phyloP scores from a whole-genome alignment of 1,140 invertebrate genomes.

The Ericerus pela region DNA sequence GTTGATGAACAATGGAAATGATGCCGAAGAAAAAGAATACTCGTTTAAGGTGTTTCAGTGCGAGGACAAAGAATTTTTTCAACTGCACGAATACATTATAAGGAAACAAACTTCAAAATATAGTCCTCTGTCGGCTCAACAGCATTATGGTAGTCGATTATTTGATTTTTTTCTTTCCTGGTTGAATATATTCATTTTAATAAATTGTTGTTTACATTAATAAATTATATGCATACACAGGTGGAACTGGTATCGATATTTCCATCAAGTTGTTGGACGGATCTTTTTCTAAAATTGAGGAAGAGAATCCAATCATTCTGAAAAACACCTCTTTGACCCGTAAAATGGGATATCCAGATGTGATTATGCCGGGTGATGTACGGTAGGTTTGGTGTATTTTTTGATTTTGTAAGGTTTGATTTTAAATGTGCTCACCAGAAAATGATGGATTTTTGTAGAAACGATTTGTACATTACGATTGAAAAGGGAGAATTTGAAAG shows the following conservation, averaged over 20 bases:
- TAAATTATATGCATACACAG: too few relatives aligned
- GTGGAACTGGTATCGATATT: constrained; percentile 44
- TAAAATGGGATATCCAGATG: constrained; percentile 84
- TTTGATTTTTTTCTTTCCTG: too few relatives aligned
- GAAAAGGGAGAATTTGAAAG: constrained; percentile 81
- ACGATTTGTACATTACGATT: constrained; percentile 84
- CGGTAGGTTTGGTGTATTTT: constrained; percentile 24
- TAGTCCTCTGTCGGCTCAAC: constrained; percentile 55
- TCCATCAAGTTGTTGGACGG: constrained; percentile 58
- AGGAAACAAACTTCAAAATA: constrained; percentile 66
- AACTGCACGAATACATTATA: constrained; percentile 75
- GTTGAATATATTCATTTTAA: too few relatives aligned
- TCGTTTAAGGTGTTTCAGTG: constrained; percentile 64
- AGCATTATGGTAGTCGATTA: constrained; percentile 45
- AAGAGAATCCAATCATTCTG: constrained; percentile 61
- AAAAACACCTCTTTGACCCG: constrained; percentile 70
- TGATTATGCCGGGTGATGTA: constrained; percentile 89
- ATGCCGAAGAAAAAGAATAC: constrained; percentile 47
- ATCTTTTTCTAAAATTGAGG: constrained; percentile 50
- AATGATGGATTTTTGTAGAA: constrained; percentile 36
- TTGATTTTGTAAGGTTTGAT: neutral
- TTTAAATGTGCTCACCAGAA: neutral
- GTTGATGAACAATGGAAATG: constrained; percentile 2
- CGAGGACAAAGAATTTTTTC: constrained; percentile 82
- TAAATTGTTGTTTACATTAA: too few relatives aligned